A percentile compares a stretch with the other conserved stretches of the same genome.
phyloP scores from a whole-genome alignment of 2,797 vertebrate species.

The Catamblyrhynchus diadema region DNA sequence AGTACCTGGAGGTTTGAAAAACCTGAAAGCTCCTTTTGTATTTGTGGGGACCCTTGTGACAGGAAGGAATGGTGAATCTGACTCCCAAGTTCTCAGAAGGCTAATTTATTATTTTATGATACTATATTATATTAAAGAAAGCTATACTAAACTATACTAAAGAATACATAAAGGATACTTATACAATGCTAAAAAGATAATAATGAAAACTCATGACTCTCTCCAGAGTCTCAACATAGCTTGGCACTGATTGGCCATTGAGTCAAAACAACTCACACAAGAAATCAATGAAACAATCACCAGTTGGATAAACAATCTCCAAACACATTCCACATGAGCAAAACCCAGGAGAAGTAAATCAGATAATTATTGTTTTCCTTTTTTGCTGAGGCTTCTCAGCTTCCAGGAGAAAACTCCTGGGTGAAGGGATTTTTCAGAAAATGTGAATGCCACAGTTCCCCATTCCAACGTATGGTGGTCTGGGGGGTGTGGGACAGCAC shows the following conservation, averaged over 20 bases:
- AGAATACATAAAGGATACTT: background rate
- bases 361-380: background rate
- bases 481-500: background rate
- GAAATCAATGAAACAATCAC: background rate
- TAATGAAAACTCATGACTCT: background rate
- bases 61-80: background rate
- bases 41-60: background rate
- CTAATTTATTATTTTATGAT: background rate
- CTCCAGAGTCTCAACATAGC: background rate
- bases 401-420: background rate
- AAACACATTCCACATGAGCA: background rate
- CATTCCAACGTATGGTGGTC: background rate
- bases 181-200: background rate
- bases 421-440: rapidly evolving
- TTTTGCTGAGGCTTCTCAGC: background rate
- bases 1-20: background rate
- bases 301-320: background rate
- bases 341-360: background rate
- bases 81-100: background rate
- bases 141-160: background rate
- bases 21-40: background rate
- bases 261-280: background rate
- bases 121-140: background rate
- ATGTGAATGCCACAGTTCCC: background rate
- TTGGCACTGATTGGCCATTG: too few relatives aligned